Conservation (phyloP, 2,888 invertebrate genomes). For the Cephus sareptanus region DNA sequence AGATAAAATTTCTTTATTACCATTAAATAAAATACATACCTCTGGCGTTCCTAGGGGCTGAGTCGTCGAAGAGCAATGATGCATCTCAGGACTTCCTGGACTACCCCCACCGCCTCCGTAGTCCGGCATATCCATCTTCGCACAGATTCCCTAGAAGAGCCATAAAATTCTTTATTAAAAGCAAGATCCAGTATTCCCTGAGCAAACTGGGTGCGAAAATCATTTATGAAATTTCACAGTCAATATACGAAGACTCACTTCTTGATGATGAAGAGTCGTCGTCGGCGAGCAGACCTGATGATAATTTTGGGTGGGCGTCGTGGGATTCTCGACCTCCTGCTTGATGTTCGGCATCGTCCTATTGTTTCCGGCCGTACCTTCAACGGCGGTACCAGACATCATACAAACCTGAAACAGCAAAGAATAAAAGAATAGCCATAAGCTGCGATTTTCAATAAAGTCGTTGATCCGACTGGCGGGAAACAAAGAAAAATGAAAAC, state of each 20-base stretch:
- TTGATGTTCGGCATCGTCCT: conserved; percentile 68
- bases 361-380: conserved; percentile 59
- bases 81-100: conserved; percentile 85
- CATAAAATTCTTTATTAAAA: neutral
- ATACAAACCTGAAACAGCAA: conserved; percentile 73
- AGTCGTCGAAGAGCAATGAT: conserved; percentile 91
- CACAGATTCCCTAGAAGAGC: conserved; percentile 36
- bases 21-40: conserved; percentile 55
- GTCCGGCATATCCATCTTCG: conserved; percentile 58
- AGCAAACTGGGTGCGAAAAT: neutral
- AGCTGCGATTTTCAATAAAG: neutral
- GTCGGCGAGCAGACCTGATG: conserved; percentile 64
- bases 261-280: conserved; percentile 64
- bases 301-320: conserved; percentile 60
- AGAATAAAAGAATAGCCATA: conserved; percentile 5
- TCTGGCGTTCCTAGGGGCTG: conserved; percentile 74
- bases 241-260: conserved; percentile 44
- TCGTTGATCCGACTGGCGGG: neutral
- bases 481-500: neutral
- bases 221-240: neutral
- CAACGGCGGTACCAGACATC: conserved; percentile 71
- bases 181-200: neutral
- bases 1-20: neutral
- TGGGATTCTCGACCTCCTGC: conserved; percentile 71
- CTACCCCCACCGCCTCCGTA: conserved; percentile 66